Percentiles rank a stretch among this genome's conserved stretches.
phyloP scores from a whole-genome alignment of 2,113 vertebrate genomes.

The Noturus placidus region DNA sequence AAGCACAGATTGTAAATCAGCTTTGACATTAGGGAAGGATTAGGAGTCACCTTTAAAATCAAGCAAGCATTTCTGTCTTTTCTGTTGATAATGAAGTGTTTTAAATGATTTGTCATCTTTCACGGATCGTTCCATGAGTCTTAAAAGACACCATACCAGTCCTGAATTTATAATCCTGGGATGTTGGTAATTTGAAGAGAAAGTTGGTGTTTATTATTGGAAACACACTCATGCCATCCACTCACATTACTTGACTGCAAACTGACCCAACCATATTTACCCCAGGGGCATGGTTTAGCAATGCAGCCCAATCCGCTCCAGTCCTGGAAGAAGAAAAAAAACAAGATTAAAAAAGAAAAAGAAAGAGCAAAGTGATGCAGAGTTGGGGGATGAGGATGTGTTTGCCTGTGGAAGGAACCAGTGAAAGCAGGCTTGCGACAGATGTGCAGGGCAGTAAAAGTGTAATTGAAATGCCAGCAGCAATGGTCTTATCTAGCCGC shows the following conservation, averaged over 20 bases:
- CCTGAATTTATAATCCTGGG: neutral
- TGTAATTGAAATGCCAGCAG: slow-evolving; percentile 86
- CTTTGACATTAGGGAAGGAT: slow-evolving; percentile 36
- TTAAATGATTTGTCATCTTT: neutral
- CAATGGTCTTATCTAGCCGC: slow-evolving; percentile 80
- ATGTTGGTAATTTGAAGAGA: neutral
- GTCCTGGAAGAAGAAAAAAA: neutral
- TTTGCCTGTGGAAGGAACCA: slow-evolving; percentile 76
- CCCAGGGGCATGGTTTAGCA: slow-evolving; percentile 69
- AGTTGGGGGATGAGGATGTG: slow-evolving; percentile 67
- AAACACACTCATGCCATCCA: neutral
- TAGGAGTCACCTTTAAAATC: slow-evolving; percentile 42
- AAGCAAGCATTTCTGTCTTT: neutral
- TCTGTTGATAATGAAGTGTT: neutral
- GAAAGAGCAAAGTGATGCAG: slow-evolving; percentile 69
- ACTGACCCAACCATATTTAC: slow-evolving; percentile 54
- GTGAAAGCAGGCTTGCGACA: slow-evolving; percentile 80
- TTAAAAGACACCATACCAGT: neutral
- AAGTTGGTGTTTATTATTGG: slow-evolving; percentile 16
- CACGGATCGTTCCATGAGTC: neutral
- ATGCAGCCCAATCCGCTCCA: slow-evolving; percentile 69
- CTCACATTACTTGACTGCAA: slow-evolving; percentile 30
- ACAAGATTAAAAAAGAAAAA: slow-evolving; percentile 48
- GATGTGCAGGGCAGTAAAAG: slow-evolving; percentile 82
- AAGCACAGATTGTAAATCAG: slow-evolving; percentile 31